Evolutionary conservation across 2,888 invertebrate species (phyloP), one percentile per base, ranked within the genome.

Genomic region (Amblyjoppa proteus): DNA sequence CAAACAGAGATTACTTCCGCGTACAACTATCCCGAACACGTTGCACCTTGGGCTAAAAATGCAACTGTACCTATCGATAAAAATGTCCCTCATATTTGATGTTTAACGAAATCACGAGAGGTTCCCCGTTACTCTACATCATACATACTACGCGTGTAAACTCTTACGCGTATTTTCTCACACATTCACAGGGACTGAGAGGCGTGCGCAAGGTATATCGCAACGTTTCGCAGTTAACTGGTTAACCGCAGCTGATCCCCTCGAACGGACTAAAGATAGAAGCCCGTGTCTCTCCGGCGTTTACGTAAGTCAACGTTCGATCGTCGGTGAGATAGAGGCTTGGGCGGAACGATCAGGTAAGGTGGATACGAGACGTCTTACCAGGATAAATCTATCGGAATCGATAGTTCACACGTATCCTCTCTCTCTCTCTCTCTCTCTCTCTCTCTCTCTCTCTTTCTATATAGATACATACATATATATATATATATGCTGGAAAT

Each of bases 221-320:
- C 78, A 78, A 83, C 81, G 80, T 76, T 71, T 66, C 83, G 84
- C 81, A 69, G 83, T 86, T 70, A 84, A 85, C 78, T 87, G 68
- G 85, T 85, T 85, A 70, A 87, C 81, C 58, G 82, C 82, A 78
- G 81, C 85, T 87, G 87, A 86, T 84, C 82, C 81, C 77, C 78
- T 20, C 51, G 64, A 73, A 75, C 68, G 38, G 58, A 84, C 80
- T 80, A 74, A 79, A 81, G 79, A 88, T 85, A 83, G 75, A 66
- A 28, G 38, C 76, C 61, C 77, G 68, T 74, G 66, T 66, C 80
- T 81, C 79, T 71, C 49, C 75, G 76, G 53, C 76, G 78, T 87
- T 88, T 85, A 84, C 87, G 88, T 88, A 88, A 88, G 84, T 87
- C 85, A 85, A 88, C 77, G 88, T 81, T 88, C 87, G 87, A 87